Percentiles rank a stretch among this genome's conserved stretches.
These are phyloP conservation scores for Dicentrarchus labrax DNA, from an alignment of 2,113 vertebrate genomes.

Conservation along the genomic window DNA sequence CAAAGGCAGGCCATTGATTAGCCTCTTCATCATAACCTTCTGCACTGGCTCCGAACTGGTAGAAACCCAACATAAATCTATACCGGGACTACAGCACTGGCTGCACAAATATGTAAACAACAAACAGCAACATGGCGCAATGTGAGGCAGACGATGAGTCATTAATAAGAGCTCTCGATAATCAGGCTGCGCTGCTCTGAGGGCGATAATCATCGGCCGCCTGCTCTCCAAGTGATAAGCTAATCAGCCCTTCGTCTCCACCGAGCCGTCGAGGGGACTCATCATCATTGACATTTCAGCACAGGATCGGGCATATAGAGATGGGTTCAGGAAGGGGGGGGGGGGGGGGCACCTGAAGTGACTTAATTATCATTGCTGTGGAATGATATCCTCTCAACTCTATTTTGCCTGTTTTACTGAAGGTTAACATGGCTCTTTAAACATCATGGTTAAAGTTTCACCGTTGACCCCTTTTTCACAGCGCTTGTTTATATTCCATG, in stretches of 20 bases:
- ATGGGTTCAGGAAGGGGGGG: background rate
- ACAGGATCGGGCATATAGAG: constrained; percentile 54
- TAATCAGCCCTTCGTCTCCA: constrained; percentile 73
- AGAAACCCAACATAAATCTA: background rate
- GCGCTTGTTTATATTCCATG: background rate
- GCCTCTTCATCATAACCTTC: background rate
- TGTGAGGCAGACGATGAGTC: constrained; percentile 52
- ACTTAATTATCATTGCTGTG: constrained; percentile 68
- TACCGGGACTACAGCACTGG: background rate
- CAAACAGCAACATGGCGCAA: constrained; percentile 41
- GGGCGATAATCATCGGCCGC: constrained; percentile 73
- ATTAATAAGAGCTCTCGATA: constrained; percentile 74
- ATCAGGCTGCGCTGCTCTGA: constrained; percentile 65
- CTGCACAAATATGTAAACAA: constrained; percentile 45
- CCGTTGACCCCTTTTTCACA: background rate
- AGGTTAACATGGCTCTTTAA: constrained; percentile 41
- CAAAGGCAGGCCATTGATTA: background rate
- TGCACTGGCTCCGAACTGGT: background rate
- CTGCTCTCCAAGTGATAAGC: constrained; percentile 79
- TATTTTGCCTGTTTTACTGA: constrained; percentile 19
- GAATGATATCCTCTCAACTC: constrained; percentile 62
- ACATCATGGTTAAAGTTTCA: constrained; percentile 11
- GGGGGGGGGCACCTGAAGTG: constrained; percentile 60
- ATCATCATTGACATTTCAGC: constrained; percentile 78
- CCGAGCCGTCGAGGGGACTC: constrained; percentile 68